phyloP scores from a whole-genome alignment of 2,113 vertebrate species.

The Limnothrissa miodon region DNA sequence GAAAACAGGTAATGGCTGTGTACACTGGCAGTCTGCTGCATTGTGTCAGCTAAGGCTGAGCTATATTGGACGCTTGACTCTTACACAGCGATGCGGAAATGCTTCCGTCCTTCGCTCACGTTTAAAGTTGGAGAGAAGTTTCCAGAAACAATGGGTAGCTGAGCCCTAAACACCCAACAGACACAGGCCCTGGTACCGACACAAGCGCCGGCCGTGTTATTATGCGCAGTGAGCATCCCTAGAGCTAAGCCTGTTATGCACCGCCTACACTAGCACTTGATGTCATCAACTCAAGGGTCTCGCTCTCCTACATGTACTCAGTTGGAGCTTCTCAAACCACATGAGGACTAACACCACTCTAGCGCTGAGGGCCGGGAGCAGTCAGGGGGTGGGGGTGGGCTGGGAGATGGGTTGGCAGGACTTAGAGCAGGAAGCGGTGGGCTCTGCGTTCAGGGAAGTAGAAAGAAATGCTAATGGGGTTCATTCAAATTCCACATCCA shows the following conservation, averaged over 20 bases:
- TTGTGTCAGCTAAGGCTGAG: background rate
- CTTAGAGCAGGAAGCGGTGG: background rate
- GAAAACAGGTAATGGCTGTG: background rate
- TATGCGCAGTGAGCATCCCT: background rate
- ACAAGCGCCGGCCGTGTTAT: background rate
- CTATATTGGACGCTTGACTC: background rate
- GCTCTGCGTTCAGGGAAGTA: background rate
- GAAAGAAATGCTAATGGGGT: background rate
- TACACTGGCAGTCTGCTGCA: background rate
- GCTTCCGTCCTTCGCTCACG: background rate
- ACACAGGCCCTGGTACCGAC: background rate
- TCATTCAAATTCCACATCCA: background rate
- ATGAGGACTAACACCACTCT: background rate
- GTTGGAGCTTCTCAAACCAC: background rate
- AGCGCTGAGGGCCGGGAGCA: background rate
- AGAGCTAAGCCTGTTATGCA: background rate
- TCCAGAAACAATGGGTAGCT: background rate
- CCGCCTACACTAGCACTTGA: constrained; percentile 8
- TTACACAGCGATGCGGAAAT: background rate
- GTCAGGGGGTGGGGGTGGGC: background rate
- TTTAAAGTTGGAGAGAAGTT: background rate
- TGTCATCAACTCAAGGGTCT: constrained; percentile 12
- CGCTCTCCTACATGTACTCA: constrained; percentile 1
- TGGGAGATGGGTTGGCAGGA: background rate
- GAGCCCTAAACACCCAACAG: background rate